Evolutionary conservation across 2,797 vertebrate species (phyloP), one percentile per base, ranked within the genome.

Genomic region (Lepus townsendii): DNA sequence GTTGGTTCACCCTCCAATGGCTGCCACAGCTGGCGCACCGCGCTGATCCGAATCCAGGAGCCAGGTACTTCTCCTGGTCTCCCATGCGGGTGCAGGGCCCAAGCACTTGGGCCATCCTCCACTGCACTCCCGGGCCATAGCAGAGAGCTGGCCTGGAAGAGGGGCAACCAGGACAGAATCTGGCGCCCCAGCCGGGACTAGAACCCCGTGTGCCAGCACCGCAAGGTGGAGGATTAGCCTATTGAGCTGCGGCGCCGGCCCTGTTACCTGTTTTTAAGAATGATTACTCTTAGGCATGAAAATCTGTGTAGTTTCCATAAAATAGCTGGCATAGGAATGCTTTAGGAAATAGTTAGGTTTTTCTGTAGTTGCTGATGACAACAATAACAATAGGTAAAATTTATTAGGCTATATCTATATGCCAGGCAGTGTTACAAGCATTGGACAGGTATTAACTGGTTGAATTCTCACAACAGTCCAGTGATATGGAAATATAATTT

Each of bases 301-400:
- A 95, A 76, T 93, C 32, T 95, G 10, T 52, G 11, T 52, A n/a
- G 6, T 77, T 83, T 91, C 35, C 63, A 79, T 89, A 95, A 87
- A 72, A 54, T 60, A 77, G 32, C 7, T 86, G 68, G 75, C 17
- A n/a, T 84, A 20, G 32, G 94, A 87, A 66, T 88, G 38, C 65
- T 54, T 17, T 75, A 93, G 69, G 42, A 91, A 60, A 38, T 79
- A 32, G 14, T 80, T 54, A 68, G 60, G 65, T 84, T 60, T 63
- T 75, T 38, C 30, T 62, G 6, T 71, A 84, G 22, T 73, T 0
- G 14, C 91, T 88, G 32, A 35, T 65, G 27, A 32, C 85, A 73
- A 24, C 13, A 80, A n/a, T 30, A 32, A 26, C 24, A 85, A 24
- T 57, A 89, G 60, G 42, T 93, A 50, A 80, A n/a, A 69, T 52